A percentile compares a stretch with the other conserved stretches of the same genome.
Conservation (phyloP, 2,797 vertebrate genomes). For the Enteromius radiatus region DNA sequence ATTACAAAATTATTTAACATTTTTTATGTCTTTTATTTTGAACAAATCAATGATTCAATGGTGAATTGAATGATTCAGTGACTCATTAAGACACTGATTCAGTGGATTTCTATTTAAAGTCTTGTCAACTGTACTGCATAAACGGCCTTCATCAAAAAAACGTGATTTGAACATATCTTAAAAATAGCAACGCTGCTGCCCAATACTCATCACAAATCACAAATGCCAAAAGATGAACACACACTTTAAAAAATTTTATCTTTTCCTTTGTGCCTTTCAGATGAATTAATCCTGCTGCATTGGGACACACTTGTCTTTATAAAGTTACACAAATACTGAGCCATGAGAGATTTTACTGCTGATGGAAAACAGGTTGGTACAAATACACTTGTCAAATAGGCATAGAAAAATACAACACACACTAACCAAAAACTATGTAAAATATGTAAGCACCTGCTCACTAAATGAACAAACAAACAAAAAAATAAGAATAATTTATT, state of each 20-base stretch:
- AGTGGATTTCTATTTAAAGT: background rate
- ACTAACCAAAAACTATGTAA: background rate
- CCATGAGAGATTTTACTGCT: background rate
- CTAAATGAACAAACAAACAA: background rate
- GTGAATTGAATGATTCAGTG: too few relatives aligned
- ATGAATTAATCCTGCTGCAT: background rate
- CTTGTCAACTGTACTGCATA: background rate
- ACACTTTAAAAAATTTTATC: background rate
- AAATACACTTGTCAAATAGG: background rate
- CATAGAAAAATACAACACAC: background rate
- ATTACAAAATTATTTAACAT: too few relatives aligned
- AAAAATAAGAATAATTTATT: background rate
- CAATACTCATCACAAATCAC: background rate
- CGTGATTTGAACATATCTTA: background rate
- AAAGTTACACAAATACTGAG: background rate
- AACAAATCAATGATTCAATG: too few relatives aligned
- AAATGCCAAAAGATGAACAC: background rate
- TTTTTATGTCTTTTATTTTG: too few relatives aligned
- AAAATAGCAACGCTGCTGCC: background rate
- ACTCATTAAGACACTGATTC: too few relatives aligned
- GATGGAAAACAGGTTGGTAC: slow-evolving; percentile 3
- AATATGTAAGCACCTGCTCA: too few relatives aligned
- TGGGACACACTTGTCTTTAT: background rate
- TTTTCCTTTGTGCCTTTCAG: slow-evolving; percentile 11
- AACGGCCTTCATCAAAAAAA: background rate